phyloP scores from a whole-genome alignment of 2,797 vertebrate genomes.

The Champsocephalus esox region DNA sequence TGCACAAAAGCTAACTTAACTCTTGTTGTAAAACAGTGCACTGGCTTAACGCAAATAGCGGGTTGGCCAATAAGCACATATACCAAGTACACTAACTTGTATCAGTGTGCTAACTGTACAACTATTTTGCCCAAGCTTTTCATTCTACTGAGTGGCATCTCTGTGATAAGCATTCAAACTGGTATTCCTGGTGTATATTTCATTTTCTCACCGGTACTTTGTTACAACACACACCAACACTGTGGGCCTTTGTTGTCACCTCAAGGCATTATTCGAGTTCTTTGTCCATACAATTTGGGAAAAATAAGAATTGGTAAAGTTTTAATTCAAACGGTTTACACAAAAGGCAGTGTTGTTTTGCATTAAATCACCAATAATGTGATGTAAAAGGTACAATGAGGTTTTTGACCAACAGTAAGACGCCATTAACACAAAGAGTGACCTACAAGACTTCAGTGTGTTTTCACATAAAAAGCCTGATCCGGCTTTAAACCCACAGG shows the following conservation, averaged over 20 bases:
- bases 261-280: conserved; percentile 12
- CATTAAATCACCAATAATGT: background rate
- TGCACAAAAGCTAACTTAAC: background rate
- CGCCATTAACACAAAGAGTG: conserved; percentile 41
- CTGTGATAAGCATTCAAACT: background rate
- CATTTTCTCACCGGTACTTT: conserved; percentile 6
- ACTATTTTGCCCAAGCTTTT: background rate
- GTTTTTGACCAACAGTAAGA: background rate
- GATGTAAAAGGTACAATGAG: background rate
- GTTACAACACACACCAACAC: background rate
- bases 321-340: background rate
- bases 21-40: background rate
- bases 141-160: background rate
- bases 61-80: background rate
- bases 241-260: background rate
- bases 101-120: background rate
- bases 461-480: conserved; percentile 33
- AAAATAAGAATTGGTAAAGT: background rate
- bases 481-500: conserved; percentile 54
- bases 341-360: background rate
- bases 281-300: conserved; percentile 2
- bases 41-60: too few relatives aligned
- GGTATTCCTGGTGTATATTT: conserved; percentile 5
- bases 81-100: background rate
- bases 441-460: conserved; percentile 17